Base-by-base conservation (phyloP, 2,888 invertebrate genomes). In the Melitaea athalia region DNA sequence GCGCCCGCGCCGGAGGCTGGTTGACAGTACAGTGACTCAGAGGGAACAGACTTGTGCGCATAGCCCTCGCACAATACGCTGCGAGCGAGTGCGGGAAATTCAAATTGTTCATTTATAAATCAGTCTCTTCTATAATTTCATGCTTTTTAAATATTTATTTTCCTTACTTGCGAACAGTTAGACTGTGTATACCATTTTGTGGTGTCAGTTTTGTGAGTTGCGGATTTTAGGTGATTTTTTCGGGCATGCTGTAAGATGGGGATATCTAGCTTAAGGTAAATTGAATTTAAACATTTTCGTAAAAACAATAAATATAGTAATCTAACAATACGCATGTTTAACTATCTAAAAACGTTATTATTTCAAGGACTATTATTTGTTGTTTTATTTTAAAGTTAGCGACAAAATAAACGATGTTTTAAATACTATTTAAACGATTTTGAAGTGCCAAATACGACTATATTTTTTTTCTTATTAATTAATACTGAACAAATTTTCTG, bases 161-260 rank as follows among this genome's bases (percentile, higher is more conserved):
- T 60, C 15, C 49, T 31, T 57, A 11, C 8, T 57, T 15, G 15
- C 42, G 57, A 15, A 57, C 57, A 38, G 5, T 67, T 43, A 60
- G 67, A 72, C 69, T 70, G 83, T 86, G 85, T 63, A 74, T 81
- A 79, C 66, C 82, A 80, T 81, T 71, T 79, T 78, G 84, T 86
- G 79, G 78, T 73, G 65, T 73, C 81, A 83, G 85, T 69, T 79
- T 84, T 88, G 85, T 75, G 71, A 71, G 77, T 55, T 55, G 75
- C 76, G 78, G 79, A 78, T 77, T 78, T 74, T 74, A 75, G 24
- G 64, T 75, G 67, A 73, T 67, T 76, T 73, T 72, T 42, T 74
- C 77, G 78, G 90, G 89, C 83, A 92, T 92, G 91, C 85, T 85
- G 84, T 90, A 85, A 75, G 75, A 91, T 91, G 92, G 85, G 83